Percentiles rank a stretch among this genome's conserved stretches.
Evolutionary conservation across 2,888 invertebrate genomes (phyloP).

Genomic region (Fissipunctia ypsillon): DNA sequence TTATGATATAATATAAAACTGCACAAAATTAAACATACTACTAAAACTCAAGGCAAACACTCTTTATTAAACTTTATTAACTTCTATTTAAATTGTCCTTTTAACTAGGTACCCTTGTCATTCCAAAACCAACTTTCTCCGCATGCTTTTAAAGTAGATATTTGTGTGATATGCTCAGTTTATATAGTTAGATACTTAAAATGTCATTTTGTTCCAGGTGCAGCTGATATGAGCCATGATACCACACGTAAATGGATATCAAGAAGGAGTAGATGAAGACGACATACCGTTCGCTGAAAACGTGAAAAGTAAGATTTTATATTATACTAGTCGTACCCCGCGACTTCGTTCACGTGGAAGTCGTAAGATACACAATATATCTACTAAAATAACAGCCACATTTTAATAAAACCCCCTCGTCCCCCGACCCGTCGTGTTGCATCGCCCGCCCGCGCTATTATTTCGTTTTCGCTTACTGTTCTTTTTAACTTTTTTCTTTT

Average conservation of each 20-base stretch:
- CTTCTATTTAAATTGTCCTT: background rate
- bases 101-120: background rate
- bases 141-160: conserved; percentile 3
- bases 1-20: background rate
- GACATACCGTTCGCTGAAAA: conserved; percentile 71
- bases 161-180: background rate
- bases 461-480: too few species aligned
- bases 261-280: conserved; percentile 71
- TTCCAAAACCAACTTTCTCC: background rate
- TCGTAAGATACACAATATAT: too few species aligned
- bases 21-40: background rate
- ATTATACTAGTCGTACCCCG: too few species aligned
- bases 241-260: conserved; percentile 76
- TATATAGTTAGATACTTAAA: conserved; percentile 2
- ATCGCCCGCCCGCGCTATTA: too few species aligned
- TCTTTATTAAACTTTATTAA: conserved; percentile 2
- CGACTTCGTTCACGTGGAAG: too few species aligned
- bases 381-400: too few species aligned
- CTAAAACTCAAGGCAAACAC: background rate
- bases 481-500: too few species aligned
- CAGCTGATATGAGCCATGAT: conserved; percentile 73
- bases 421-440: too few species aligned
- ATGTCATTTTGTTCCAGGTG: conserved; percentile 34
- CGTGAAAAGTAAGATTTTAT: conserved; percentile 72
- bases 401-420: too few species aligned